Evolutionary conservation across 2,888 invertebrate species (phyloP).

Genomic region (Volucella bombylans): DNA sequence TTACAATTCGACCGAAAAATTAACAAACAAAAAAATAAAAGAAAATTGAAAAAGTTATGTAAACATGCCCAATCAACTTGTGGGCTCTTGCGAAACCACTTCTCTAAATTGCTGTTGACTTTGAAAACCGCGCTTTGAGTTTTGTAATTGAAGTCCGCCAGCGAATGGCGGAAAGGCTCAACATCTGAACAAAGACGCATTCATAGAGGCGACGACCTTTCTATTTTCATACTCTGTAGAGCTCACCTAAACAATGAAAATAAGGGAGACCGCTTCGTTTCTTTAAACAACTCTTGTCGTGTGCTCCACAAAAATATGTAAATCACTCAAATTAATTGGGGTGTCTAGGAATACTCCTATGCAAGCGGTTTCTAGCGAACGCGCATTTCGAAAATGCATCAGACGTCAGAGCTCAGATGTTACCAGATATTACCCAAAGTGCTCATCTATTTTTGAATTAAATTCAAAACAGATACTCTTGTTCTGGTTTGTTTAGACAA

Average conservation of each 20-base stretch:
- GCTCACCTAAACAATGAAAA: constrained; percentile 5
- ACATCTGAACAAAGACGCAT: constrained; percentile 8
- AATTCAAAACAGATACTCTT: constrained; percentile 55
- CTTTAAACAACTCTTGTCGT: constrained; percentile 12
- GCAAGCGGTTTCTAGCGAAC: constrained; percentile 3
- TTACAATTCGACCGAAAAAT: constrained; percentile 24
- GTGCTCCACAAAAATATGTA: constrained; percentile 29
- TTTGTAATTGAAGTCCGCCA: constrained; percentile 18
- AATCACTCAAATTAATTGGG: constrained; percentile 40
- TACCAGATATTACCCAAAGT: too few relatives aligned
- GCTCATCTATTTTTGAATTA: constrained; percentile 59
- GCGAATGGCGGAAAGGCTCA: background rate
- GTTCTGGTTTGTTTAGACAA: background rate
- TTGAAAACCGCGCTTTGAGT: constrained; percentile 19
- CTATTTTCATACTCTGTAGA: constrained; percentile 21
- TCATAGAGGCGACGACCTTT: constrained; percentile 29
- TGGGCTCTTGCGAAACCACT: constrained; percentile 14
- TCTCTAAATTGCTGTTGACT: constrained; percentile 20
- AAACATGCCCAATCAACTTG: constrained; percentile 24
- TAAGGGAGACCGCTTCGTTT: background rate
- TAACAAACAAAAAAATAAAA: background rate
- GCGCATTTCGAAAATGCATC: constrained; percentile 21
- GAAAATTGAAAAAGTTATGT: constrained; percentile 27
- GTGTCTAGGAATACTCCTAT: background rate
- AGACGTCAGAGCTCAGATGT: background rate